Base-by-base conservation (phyloP, 2,797 vertebrate species). In the Mareca strepera region DNA sequence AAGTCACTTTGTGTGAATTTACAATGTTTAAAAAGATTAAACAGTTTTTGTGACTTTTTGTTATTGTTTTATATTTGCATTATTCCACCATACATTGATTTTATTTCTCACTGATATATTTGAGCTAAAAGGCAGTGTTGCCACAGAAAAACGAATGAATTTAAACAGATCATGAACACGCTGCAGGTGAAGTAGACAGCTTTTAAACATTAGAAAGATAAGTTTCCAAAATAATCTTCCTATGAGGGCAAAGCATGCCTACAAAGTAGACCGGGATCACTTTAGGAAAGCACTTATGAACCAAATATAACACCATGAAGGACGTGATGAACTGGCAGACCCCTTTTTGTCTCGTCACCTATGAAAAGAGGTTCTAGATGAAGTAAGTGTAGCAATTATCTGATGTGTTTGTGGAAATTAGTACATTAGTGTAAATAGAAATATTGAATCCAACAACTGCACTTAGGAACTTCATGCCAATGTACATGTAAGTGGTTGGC, bases 181-280 rank as follows among this genome's bases (percentile, higher is more conserved):
- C 28, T 37, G 26, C 26, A 26, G 11, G 33, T 66, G 39, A 81
- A 86, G 64, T 7, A n/a, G 21, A 25, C 74, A 80, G 31, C 21
- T 88, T 89, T 82, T 82, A 82, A 18, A n/a, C 17, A 6, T 23
- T 85, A 55, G 35, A 31, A 52, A 91, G 25, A 33, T 62, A 37
- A 35, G 3, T 2, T 20, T 66, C 43, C 28, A 52, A 50, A 63
- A 52, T 12, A 31, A 55, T 29, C 41, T 66, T 6, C 29, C 29
- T 48, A 12, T 1, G 3, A 26, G 37, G n/a, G 11, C 4, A 46
- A 82, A 41, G 0, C 3, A 1, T 2, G 26, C 23, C 35, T 74
- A 4, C 28, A 3, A 82, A 16, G 23, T 17, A 58, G 88, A 6
- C 7, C 11, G 21, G 52, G 26, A 67, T 25, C 18, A 39, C 4